Evolutionary conservation across 1,140 invertebrate genomes (phyloP), one percentile per base, ranked within the genome.

Genomic region (Drosophila orena): DNA sequence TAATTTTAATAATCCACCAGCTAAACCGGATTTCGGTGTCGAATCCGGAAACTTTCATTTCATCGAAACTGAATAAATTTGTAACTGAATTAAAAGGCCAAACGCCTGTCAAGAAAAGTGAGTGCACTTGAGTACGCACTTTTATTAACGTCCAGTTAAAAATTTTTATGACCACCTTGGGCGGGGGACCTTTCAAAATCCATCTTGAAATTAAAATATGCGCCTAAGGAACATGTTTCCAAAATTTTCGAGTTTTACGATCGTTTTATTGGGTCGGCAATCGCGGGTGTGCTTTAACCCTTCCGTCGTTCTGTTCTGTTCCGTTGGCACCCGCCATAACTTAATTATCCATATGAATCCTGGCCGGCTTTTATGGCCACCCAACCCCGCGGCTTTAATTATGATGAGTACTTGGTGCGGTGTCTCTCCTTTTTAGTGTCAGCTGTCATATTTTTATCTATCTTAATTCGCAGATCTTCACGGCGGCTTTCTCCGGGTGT

Each of bases 341-440:
- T 89, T 88, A 88, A 88, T 88, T 88, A 88, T 88, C 83, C 83
- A 89, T 88, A 88, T 88, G 83, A 88, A 88, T 88, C 84, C 83
- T 79, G 78, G 55, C 40, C 57, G 62, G 59, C 55, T 83, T 81
- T 86, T 83, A 86, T 76, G 79, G 75, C 81, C n/a, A 40, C n/a
- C 55, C 56, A 53, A 58, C 75, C 79, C 62, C 54, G 43, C 40
- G 46, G 53, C 52, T 27, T 88, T 86, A 86, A 86, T 86, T 86
- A 86, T 79, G 83, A 86, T 88, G 75, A 86, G 79, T 86, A 81
- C 62, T 77, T 17, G 54, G 46, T 24, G 55, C n/a, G 54, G 46
- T 24, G 55, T 38, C 47, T 35, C 52, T 38, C 30, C 46, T 37
- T 76, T 68, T 71, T 58, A 53, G 60, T 47, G 54, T 56, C 83